These are phyloP conservation scores for Hoplodrina ambigua DNA, from an alignment of 2,888 invertebrate species.

Conservation along the genomic window DNA sequence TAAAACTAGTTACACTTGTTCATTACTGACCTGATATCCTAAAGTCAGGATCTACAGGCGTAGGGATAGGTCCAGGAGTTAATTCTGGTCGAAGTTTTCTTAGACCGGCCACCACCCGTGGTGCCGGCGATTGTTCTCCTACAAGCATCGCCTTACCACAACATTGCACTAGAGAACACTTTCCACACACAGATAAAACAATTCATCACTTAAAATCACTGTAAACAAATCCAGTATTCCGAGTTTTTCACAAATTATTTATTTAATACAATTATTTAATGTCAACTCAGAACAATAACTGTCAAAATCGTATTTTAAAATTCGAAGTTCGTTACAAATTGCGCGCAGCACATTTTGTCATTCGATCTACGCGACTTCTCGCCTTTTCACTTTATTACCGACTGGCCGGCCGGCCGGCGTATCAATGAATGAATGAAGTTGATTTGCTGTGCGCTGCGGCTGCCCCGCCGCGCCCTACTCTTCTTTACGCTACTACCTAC, in stretches of 20 bases:
- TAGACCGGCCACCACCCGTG: constrained; percentile 89
- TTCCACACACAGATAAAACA: constrained; percentile 75
- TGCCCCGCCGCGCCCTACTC: constrained; percentile 53
- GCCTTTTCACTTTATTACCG: constrained; percentile 51
- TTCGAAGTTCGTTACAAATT: constrained; percentile 85
- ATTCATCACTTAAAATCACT: constrained; percentile 65
- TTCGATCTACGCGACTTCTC: constrained; percentile 53
- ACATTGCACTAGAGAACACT: constrained; percentile 80
- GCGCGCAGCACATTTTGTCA: constrained; percentile 75
- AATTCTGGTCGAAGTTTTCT: constrained; percentile 87
- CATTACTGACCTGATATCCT: constrained; percentile 85
- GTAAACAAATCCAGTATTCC: constrained; percentile 56
- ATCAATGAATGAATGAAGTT: constrained; percentile 82
- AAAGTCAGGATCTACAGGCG: constrained; percentile 84
- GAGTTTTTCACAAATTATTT: constrained; percentile 52
- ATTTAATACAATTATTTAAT: constrained; percentile 37
- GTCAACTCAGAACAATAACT: constrained; percentile 69
- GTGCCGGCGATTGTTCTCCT: constrained; percentile 88
- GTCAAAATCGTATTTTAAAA: constrained; percentile 82
- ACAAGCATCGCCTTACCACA: constrained; percentile 87
- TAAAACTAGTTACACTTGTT: constrained; percentile 3
- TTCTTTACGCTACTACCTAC: constrained; percentile 61
- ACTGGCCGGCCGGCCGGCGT: constrained; percentile 78
- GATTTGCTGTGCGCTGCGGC: constrained; percentile 66
- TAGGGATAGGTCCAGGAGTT: constrained; percentile 84